These are phyloP conservation scores for Zootermopsis nevadensis DNA, from an alignment of 2,888 invertebrate genomes.

Conservation along the genomic window DNA sequence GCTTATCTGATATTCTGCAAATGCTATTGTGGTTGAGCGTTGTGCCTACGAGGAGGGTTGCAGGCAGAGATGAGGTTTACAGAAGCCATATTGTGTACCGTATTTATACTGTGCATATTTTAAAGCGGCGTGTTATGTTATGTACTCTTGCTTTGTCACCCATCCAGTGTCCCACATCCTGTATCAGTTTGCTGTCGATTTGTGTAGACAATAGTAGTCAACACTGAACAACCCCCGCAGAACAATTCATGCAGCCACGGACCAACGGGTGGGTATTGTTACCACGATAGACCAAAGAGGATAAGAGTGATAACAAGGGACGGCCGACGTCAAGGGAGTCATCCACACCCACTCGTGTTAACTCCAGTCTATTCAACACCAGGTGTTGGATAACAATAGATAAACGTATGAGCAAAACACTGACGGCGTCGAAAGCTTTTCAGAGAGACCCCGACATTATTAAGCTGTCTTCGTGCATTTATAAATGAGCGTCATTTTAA, in stretches of 20 bases:
- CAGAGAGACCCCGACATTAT: neutral
- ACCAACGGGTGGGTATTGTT: neutral
- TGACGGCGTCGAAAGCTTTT: neutral
- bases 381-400: constrained; percentile 14
- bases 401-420: neutral
- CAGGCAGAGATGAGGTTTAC: no score
- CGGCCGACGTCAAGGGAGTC: neutral
- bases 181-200: constrained; percentile 27
- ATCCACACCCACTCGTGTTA: neutral
- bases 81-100: neutral
- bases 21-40: no score
- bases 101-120: constrained; percentile 8
- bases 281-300: neutral
- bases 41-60: no score
- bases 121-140: neutral
- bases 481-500: neutral
- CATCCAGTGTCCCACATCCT: constrained; percentile 8
- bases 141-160: neutral
- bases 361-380: neutral
- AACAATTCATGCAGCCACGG: neutral
- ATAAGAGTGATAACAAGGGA: constrained; percentile 12
- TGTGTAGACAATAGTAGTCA: neutral
- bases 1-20: no score
- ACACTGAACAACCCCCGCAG: neutral
- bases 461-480: neutral